Evolutionary conservation across 2,888 invertebrate genomes (phyloP), one percentile per base, ranked within the genome.

Genomic region (Acronicta leporina): DNA sequence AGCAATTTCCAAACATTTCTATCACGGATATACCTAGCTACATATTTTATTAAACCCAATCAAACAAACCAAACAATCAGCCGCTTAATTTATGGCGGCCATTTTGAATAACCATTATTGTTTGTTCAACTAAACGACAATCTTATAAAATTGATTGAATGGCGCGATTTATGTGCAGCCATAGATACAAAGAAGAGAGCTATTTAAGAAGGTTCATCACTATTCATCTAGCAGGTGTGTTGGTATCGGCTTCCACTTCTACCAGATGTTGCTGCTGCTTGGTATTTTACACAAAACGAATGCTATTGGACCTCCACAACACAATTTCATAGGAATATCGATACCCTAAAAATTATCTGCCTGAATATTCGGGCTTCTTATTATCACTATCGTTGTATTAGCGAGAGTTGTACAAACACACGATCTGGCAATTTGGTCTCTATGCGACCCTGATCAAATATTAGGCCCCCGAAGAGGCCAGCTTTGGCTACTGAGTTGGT

Each of bases 31-130:
- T 46, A n/a, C 11, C 11, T 2, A 2, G 25, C n/a, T 20, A 30
- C 42, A 50, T 44, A 1, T 43, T 45, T 44, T 8, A 14, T 13
- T 25, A 47, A 56, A 57, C 20, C 7, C 10, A 15, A 49, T 48
- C 38, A 57, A 61, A 57, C n/a, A 50, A 49, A 48, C 15, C 53
- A 47, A 42, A 53, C 45, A 73, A 60, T 49, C 46, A 47, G 40
- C 48, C 50, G 41, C 55, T 11, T 52, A 9, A 74, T 72, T 75
- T 69, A 68, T 62, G 25, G 38, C n/a, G 27, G 7, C 13, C 57
- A 54, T 63, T 38, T 56, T 50, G 5, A 50, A 44, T 50, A 61
- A 61, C 43, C 52, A 42, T 55, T 43, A 59, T 70, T 68, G 54
- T 69, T 62, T 62, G 51, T 73, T 73, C 43, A 60, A 51, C 45